Base-by-base conservation (phyloP, 1,140 invertebrate genomes). In the Temnothorax nylanderi region DNA sequence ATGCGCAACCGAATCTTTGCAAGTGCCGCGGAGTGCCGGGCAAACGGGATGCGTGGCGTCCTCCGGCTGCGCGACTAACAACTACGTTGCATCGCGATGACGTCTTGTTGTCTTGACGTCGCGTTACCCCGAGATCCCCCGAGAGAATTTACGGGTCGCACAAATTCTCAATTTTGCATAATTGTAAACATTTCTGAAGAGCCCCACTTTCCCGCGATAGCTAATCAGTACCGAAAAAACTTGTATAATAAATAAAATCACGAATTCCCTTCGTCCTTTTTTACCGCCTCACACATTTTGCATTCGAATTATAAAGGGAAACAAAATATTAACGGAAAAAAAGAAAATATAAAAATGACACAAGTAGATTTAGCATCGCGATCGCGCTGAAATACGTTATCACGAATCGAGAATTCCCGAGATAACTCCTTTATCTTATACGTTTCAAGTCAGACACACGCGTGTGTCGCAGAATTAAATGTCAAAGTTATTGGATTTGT, bases 1-100 rank as follows among this genome's bases (percentile, higher is more conserved):
- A 88, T 60, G 16, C 71, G 80, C 60, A 69, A 88, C 3, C 16
- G 21, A 58, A 5, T 13, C 16, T 44, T 77, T 47, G 41, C 65
- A 77, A 32, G 1, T 26, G 26, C 26, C n/a, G n/a, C n/a, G n/a
- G n/a, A 26, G 49, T 51, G 74, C 56, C 51, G 13, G 18, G 41
- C 44, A 32, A 87, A 47, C 10, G n/a, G 41, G 44, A 26, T 11
- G 41, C n/a, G 18, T 26, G 65, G n/a, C 65, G 65, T n/a, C n/a
- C 67, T 51, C 21, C 13, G 16, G n/a, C 47, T 0, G 2, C 10
- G 7, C 51, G 5, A 49, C 26, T 34, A 21, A 18, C 0, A 51
- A 71, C 41, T 49, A 16, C n/a, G 21, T 56, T 21, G 54, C 7
- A 11, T 41, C 37, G 37, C 37, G 6, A 41, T 0, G 37, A 41